Base-by-base conservation (phyloP, 2,113 vertebrate genomes). In the Heterotis niloticus region DNA sequence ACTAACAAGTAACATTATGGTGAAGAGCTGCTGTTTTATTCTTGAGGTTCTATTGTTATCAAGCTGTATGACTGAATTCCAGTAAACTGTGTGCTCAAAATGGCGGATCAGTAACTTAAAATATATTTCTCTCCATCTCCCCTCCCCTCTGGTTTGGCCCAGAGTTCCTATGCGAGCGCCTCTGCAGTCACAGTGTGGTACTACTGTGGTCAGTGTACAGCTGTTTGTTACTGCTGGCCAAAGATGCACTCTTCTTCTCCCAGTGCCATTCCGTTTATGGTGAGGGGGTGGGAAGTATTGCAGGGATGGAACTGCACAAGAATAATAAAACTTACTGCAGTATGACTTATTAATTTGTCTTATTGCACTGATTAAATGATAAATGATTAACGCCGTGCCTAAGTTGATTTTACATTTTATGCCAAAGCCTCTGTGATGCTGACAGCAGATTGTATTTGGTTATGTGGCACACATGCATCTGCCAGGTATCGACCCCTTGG, bases 231-330 rank as follows among this genome's bases (percentile, higher is more conserved):
- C 90, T 97, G 23, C 89, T 99, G 74, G 93, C 92, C 1, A 92
- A 97, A 80, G 95, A 99, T 57, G 89, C 89, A 0, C 92, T 94
- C 78, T 98, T 99, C 90, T 98, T 98, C 88, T 94, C 95, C 0
- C 96, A 96, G 89, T 98, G 96, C 84, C 95, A 98, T 90, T 93
- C 96, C 0, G 92, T 98, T 51, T 99, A 98, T n/a, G 98, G 98
- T 99, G 83, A 92, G 94, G 88, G 71, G 78, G 60, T 64, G 34
- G 10, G 44, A 17, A 51, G 76, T 44, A 44, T 44, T 44, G 34
- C 34, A 7, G 34, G 34, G 34, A 44, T 2, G 2, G 2, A 44
- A 44, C 7, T n/a, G n/a, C 1, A 62, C 10, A 14, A 62, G 59
- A 62, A 1, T 3, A 56, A 51, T 24, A 16, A 23, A 65, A 74